Conservation (phyloP, 1,140 invertebrate genomes). For the Battus philenor region DNA sequence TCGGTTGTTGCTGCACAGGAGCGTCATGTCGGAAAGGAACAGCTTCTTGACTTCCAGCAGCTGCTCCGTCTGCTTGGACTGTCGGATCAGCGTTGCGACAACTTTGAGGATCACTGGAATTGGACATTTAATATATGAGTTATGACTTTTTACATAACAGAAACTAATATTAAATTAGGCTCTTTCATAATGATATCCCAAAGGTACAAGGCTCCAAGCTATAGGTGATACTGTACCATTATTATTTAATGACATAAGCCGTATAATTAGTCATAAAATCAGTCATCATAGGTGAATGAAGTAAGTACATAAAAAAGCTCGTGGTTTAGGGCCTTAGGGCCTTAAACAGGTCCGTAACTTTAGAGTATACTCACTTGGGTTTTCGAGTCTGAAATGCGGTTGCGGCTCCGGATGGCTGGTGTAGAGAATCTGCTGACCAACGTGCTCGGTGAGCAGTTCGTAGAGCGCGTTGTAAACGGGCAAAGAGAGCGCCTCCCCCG, state of each 20-base stretch:
- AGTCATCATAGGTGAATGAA: too few species aligned
- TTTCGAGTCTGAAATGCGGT: conserved; percentile 95
- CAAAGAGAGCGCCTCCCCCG: conserved; percentile 88
- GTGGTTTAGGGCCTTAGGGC: too few species aligned
- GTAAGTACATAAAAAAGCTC: too few species aligned
- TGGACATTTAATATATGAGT: too few species aligned
- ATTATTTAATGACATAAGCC: too few species aligned
- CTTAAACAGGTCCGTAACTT: too few species aligned
- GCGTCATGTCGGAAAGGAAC: conserved; percentile 97
- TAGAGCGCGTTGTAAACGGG: conserved; percentile 99
- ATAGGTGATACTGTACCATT: too few species aligned
- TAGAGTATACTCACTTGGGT: conserved; percentile 96
- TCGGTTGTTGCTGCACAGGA: conserved; percentile 97
- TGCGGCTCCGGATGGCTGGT: conserved; percentile 95
- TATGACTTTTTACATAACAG: too few species aligned
- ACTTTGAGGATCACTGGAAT: conserved; percentile 99
- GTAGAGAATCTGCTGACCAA: conserved; percentile 95
- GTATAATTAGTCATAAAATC: too few species aligned
- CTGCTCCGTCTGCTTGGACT: conserved; percentile 95
- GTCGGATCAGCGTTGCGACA: conserved; percentile 96
- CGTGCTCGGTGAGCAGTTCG: conserved; percentile 98
- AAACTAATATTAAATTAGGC: too few species aligned
- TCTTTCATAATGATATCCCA: too few species aligned
- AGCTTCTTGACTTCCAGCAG: conserved; percentile 96
- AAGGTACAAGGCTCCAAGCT: too few species aligned